A percentile compares a stretch with the other conserved stretches of the same genome.
These are phyloP conservation scores for Illadopsis cleaveri DNA, from an alignment of 2,113 vertebrate species.

Conservation along the genomic window DNA sequence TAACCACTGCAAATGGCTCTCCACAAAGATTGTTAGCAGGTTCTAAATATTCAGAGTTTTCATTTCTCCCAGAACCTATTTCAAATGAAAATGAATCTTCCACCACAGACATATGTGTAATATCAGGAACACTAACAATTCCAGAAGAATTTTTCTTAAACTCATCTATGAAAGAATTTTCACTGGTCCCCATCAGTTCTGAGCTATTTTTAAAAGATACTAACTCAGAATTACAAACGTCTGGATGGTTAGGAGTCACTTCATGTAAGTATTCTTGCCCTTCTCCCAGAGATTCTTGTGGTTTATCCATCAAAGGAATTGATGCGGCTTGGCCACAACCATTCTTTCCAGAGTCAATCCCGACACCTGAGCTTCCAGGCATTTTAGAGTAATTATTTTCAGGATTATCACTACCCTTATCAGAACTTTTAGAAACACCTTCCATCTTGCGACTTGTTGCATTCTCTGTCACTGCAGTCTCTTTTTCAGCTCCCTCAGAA, in stretches of 20 bases:
- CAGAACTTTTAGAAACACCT: neutral
- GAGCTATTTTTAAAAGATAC: neutral
- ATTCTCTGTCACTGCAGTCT: neutral
- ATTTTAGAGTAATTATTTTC: constrained; percentile 16
- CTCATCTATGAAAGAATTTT: neutral
- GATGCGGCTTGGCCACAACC: neutral
- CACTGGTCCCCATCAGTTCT: neutral
- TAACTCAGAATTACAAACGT: neutral
- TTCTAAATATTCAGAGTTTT: constrained; percentile 13
- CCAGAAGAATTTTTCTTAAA: neutral
- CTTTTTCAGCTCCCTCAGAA: neutral
- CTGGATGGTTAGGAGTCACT: neutral
- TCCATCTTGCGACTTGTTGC: neutral
- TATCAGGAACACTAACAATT: neutral
- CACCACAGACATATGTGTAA: neutral
- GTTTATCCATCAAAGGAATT: neutral
- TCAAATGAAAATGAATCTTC: constrained; percentile 19
- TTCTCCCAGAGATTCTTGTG: neutral
- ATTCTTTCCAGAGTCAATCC: neutral
- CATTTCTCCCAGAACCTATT: constrained; percentile 14
- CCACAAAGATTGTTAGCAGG: neutral
- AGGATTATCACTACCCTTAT: neutral
- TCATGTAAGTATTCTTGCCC: neutral
- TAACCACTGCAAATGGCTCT: neutral
- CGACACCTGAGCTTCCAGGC: neutral